phyloP scores from a whole-genome alignment of 2,113 vertebrate species.

The Lamprologus lemairii region DNA sequence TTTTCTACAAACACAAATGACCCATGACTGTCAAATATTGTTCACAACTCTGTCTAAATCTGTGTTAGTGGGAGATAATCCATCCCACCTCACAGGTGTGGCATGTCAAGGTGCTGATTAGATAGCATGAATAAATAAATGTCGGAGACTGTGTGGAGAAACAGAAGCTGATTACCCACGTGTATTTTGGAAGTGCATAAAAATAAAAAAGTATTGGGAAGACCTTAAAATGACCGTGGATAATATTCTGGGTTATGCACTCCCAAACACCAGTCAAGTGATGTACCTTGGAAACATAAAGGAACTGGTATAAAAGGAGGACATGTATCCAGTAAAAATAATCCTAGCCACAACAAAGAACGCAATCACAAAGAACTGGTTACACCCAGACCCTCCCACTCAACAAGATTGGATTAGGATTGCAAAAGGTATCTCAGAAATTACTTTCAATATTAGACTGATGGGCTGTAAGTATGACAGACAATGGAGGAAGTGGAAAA shows the following conservation, averaged over 20 bases:
- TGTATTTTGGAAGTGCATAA: neutral
- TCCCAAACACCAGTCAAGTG: fast-evolving
- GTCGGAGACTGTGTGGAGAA: neutral
- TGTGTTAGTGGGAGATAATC: neutral
- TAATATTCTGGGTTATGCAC: neutral
- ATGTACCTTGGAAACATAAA: neutral
- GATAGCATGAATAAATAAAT: neutral
- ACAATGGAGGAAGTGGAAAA: neutral
- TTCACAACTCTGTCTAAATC: neutral
- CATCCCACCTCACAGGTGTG: neutral
- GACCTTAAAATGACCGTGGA: neutral
- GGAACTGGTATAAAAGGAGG: neutral
- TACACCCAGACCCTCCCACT: neutral
- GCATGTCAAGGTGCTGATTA: neutral
- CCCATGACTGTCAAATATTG: neutral
- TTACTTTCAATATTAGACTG: neutral
- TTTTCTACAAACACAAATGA: neutral
- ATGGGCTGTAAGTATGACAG: neutral
- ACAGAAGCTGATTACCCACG: neutral
- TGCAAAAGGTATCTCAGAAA: neutral
- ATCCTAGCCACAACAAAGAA: neutral
- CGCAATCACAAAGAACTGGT: neutral
- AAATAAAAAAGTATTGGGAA: neutral
- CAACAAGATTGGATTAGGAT: neutral
- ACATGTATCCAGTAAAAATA: fast-evolving